Conservation (phyloP, 2,113 vertebrate species). For the Poeciliopsis prolifica region DNA sequence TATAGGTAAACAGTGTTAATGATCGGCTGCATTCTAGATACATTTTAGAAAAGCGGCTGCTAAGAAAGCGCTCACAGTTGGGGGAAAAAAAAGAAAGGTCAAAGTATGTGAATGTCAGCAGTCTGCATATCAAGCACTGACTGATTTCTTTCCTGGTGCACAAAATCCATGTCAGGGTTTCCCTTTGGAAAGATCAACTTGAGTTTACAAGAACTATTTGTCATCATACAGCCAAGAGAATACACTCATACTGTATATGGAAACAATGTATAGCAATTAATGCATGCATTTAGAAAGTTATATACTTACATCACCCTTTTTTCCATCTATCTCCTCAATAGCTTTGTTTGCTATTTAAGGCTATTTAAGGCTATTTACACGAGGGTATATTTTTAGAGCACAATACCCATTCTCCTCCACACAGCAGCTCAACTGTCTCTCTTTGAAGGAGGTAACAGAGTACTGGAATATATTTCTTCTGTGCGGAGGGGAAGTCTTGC, state of each 20-base stretch:
- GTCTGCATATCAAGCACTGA: too few relatives aligned
- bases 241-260: too few relatives aligned
- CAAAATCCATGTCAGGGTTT: too few relatives aligned
- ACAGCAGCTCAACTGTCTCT: slow-evolving; percentile 23
- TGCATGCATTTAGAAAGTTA: background rate
- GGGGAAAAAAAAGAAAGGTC: too few relatives aligned
- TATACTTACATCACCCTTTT: slow-evolving; percentile 24
- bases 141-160: too few relatives aligned
- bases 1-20: slow-evolving; percentile 3
- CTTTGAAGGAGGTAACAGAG: slow-evolving; percentile 19
- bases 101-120: too few relatives aligned
- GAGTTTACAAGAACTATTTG: too few relatives aligned
- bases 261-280: too few relatives aligned
- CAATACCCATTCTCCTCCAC: slow-evolving; percentile 25
- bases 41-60: background rate
- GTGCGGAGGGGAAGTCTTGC: slow-evolving; percentile 25
- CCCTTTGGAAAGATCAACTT: too few relatives aligned
- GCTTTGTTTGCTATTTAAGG: slow-evolving; percentile 43
- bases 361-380: slow-evolving; percentile 49
- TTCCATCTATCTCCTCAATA: slow-evolving; percentile 13
- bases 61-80: background rate
- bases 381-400: slow-evolving; percentile 62
- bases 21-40: slow-evolving; percentile 9
- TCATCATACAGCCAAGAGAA: too few relatives aligned
- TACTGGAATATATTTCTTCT: slow-evolving; percentile 23